Base-by-base conservation (phyloP, 2,888 invertebrate species). In the Pollenia labialis region DNA sequence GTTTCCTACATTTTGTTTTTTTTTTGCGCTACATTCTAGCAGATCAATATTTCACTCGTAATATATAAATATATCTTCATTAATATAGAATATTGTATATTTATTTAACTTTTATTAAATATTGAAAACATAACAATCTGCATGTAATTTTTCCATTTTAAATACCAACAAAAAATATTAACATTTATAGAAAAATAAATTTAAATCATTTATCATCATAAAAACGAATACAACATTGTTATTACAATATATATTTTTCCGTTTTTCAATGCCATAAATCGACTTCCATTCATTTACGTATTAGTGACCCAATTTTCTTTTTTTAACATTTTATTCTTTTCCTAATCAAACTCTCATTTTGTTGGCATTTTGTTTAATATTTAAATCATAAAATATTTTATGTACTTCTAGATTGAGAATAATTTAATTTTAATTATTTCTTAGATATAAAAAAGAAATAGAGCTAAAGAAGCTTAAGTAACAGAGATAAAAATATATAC, bases 121-220 rank as follows among this genome's bases (percentile, higher is more conserved):
- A 60, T 18, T 52, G 23, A 9, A 58, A 69, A 75, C 23, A 76
- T 62, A 52, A 52, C 58, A 16, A 58, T 44, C 74, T 85, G 84
- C 84, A 85, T 85, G 84, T 54, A 60, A 75, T 75, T 54, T 68
- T 68, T 60, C 32, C 46, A 54, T 40, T n/a, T 44, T 44, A 46
- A 32, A 46, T 2, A 60, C 0, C 56, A 74, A 0, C 56, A 74
- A 12, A 72, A 66, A 54, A 58, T 62, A 69, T 18, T 81, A 23
- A 23, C 23, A 23, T 62, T 16, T 40, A 16, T 48, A 58, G 14
- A 42, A 66, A 80, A 66, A 18, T 48, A 18, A n/a, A 16, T 23
- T 64, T 48, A 52, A 79, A 60, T 66, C 52, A 79, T 84, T 84
- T 60, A 74, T 79, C 72, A 84, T 79, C 66, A 52, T 68, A 56